Evolutionary conservation across 2,888 invertebrate genomes (phyloP).

Genomic region (Globia sparganii): DNA sequence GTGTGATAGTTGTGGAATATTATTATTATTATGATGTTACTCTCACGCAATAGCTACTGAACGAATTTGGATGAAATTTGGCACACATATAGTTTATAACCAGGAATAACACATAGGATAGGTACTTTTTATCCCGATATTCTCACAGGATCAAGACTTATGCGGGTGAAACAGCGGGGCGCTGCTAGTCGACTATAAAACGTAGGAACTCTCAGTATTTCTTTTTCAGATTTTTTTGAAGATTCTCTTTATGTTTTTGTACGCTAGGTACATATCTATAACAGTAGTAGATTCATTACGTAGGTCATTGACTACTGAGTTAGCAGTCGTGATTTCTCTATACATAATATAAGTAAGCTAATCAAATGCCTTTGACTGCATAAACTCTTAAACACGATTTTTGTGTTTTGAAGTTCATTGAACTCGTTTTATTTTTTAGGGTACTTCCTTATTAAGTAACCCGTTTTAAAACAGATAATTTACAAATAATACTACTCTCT

Average conservation of each 20-base stretch:
- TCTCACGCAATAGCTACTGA: no score
- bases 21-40: no score
- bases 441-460: background rate
- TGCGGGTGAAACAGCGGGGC: no score
- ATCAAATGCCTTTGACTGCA: slow-evolving; percentile 40
- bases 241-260: background rate
- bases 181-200: background rate
- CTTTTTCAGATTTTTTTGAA: background rate
- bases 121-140: no score
- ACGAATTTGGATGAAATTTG: background rate
- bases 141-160: no score
- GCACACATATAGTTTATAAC: no score
- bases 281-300: background rate
- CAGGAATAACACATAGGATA: no score
- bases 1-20: no score
- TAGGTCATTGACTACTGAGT: slow-evolving; percentile 29
- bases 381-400: slow-evolving; percentile 48
- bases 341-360: slow-evolving; percentile 38
- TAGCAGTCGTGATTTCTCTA: slow-evolving; percentile 54
- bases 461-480: background rate
- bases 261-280: background rate
- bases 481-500: background rate
- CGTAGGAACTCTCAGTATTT: background rate
- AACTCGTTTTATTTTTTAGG: slow-evolving; percentile 13
- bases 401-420: slow-evolving; percentile 37